Conservation (phyloP, 2,888 invertebrate genomes). For the Patella ulyssiponensis region DNA sequence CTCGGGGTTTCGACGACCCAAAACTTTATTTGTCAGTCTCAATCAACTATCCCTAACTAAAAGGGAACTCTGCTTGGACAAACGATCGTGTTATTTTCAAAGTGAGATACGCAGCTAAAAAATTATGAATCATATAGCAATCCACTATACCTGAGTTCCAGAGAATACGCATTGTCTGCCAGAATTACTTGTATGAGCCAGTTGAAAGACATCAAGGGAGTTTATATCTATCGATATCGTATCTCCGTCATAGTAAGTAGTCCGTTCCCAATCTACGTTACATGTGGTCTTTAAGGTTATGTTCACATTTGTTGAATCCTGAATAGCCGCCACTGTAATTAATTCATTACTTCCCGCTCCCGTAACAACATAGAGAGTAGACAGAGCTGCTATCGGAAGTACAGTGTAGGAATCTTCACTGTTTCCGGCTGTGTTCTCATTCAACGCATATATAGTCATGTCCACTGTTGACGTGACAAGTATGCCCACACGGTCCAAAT, state of each 20-base stretch:
- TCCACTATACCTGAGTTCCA: no score
- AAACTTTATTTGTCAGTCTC: no score
- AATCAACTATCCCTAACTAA: no score
- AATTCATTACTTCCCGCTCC: not conserved
- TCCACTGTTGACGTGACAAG: slow-evolving; percentile 14
- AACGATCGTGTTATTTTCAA: no score
- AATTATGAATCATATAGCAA: no score
- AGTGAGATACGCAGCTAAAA: no score
- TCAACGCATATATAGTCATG: slow-evolving; percentile 18
- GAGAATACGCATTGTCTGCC: no score
- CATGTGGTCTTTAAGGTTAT: not conserved
- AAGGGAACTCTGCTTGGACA: no score
- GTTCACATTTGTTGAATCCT: not conserved
- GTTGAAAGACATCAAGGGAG: not conserved
- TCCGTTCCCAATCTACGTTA: not conserved
- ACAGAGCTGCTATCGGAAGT: not conserved
- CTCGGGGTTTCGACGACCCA: no score
- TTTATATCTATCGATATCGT: not conserved
- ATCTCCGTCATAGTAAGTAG: not conserved
- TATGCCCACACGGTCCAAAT: slow-evolving; percentile 7
- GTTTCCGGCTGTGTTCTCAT: not conserved
- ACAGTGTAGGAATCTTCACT: not conserved
- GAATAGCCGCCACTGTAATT: not conserved
- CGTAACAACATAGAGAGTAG: not conserved
- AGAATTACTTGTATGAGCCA: not conserved